Percentiles rank a stretch among this genome's conserved stretches.
Evolutionary conservation across 2,797 vertebrate genomes (phyloP).

Genomic region (Garrulus glandarius): DNA sequence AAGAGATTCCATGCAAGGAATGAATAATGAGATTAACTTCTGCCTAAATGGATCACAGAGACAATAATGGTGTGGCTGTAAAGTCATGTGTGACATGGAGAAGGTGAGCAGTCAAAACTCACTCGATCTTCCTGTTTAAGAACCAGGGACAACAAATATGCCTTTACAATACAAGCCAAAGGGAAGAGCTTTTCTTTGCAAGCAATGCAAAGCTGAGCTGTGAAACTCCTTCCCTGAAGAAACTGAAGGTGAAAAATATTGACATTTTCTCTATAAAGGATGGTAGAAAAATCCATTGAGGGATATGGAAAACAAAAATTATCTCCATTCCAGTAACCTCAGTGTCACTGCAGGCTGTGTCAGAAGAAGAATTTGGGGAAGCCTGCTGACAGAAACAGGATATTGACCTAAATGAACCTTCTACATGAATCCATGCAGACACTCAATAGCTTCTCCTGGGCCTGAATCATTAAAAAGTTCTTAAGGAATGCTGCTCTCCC

Average conservation of each 20-base stretch:
- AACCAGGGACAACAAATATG: neutral
- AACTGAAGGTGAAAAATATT: neutral
- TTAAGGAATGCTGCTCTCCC: neutral
- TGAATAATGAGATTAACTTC: neutral
- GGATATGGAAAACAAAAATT: neutral
- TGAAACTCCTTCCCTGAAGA: neutral
- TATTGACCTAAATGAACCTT: neutral
- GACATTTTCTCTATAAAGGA: neutral
- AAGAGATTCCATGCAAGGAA: neutral
- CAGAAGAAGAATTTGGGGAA: neutral
- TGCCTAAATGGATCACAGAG: neutral
- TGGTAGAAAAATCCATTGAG: neutral
- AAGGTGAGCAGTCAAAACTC: neutral
- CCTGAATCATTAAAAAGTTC: neutral
- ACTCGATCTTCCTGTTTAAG: neutral
- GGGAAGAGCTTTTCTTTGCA: neutral
- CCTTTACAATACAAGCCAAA: neutral
- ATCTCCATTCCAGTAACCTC: neutral
- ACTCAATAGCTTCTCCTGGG: neutral
- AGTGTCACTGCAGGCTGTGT: neutral
- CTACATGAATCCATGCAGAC: fast-evolving
- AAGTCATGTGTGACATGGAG: neutral
- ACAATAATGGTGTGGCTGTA: neutral
- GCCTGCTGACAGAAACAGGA: neutral
- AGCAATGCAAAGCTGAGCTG: neutral